Percentiles rank a stretch among this genome's conserved stretches.
phyloP scores from a whole-genome alignment of 1,140 invertebrate genomes.

The Trachelipus rathkii region DNA sequence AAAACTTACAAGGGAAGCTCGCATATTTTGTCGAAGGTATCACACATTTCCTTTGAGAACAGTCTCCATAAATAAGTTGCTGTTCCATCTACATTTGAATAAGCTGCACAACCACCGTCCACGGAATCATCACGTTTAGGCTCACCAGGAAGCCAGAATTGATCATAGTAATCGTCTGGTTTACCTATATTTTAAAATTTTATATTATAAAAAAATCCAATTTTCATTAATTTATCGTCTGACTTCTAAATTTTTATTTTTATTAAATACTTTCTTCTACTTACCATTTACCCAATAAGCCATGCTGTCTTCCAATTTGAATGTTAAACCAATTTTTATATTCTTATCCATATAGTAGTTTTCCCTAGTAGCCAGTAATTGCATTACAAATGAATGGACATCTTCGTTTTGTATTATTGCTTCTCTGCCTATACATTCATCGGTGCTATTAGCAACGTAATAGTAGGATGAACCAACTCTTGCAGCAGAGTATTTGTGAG shows the following conservation, averaged over 20 bases:
- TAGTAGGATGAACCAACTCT: neutral
- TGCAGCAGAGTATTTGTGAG: neutral
- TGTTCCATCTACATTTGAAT: neutral
- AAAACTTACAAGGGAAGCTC: neutral
- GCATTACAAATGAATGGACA: neutral
- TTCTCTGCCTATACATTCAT: conserved; percentile 3
- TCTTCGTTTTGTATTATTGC: neutral
- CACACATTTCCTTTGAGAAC: conserved; percentile 2
- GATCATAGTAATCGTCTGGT: neutral
- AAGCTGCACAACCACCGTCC: neutral
- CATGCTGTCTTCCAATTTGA: neutral
- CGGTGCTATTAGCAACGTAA: neutral
- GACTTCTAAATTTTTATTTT: too few relatives aligned
- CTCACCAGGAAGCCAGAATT: neutral
- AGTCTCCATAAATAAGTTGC: neutral
- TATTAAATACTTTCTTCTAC: neutral
- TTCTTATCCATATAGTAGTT: neutral
- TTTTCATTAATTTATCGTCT: too few relatives aligned
- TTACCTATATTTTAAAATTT: neutral
- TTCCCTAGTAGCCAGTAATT: neutral
- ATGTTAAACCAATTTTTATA: neutral
- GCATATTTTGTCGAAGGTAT: neutral
- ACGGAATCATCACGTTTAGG: neutral
- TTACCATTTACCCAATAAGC: neutral
- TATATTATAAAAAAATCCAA: too few relatives aligned